Conservation (phyloP, 1,140 invertebrate genomes). For the Schlechtendalia chinensis region DNA sequence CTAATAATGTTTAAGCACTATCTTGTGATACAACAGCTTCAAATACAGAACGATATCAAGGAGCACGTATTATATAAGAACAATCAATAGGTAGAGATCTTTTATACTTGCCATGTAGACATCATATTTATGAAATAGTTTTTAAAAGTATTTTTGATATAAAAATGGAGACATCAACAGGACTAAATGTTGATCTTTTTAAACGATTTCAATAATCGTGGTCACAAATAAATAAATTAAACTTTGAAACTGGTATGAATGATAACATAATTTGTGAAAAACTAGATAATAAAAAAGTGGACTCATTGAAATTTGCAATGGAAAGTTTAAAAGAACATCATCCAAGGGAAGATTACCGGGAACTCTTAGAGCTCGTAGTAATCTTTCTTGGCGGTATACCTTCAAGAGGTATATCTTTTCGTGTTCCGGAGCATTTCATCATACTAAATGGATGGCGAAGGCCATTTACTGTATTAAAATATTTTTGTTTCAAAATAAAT, state of each 20-base stretch:
- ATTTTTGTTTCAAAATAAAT: not conserved
- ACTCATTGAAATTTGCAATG: too few relatives aligned
- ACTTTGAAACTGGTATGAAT: too few relatives aligned
- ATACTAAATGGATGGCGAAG: constrained; percentile 57
- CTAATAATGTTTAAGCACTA: constrained; percentile 47
- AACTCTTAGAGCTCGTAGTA: constrained; percentile 56
- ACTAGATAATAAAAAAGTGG: too few relatives aligned
- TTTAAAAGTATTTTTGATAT: constrained; percentile 49
- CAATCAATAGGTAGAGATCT: constrained; percentile 46
- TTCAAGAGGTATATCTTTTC: too few relatives aligned
- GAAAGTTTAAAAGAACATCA: constrained; percentile 44
- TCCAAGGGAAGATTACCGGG: constrained; percentile 56
- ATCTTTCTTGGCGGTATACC: constrained; percentile 55
- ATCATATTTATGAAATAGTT: constrained; percentile 51
- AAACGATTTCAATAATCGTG: too few relatives aligned
- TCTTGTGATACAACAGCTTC: constrained; percentile 56
- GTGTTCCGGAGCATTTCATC: too few relatives aligned
- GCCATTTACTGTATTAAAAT: constrained; percentile 54
- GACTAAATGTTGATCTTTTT: too few relatives aligned
- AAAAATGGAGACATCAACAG: too few relatives aligned
- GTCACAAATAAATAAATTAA: not conserved
- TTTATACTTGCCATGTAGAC: constrained; percentile 49
- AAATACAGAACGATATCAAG: constrained; percentile 54
- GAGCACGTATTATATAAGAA: constrained; percentile 50
- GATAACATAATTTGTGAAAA: too few relatives aligned